A percentile compares a stretch with the other conserved stretches of the same genome.
Evolutionary conservation across 1,140 invertebrate genomes (phyloP).

Genomic region (Epicauta chinensis): DNA sequence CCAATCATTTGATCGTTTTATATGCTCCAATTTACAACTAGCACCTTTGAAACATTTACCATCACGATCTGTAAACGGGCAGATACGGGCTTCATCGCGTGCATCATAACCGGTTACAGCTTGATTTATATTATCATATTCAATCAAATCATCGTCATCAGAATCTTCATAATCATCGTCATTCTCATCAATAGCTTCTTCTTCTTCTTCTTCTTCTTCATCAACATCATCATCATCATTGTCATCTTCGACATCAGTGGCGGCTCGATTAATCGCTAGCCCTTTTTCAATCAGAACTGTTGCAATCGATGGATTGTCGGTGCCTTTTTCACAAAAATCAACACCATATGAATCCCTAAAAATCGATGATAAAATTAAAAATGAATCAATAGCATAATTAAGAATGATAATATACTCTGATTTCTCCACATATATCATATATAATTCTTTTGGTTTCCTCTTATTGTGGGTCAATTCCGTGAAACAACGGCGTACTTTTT

Average conservation of each 20-base stretch:
- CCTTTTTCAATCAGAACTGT: background rate
- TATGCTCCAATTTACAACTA: conserved; percentile 30
- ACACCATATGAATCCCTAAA: conserved; percentile 15
- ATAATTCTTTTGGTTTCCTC: conserved; percentile 1
- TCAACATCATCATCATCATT: conserved; percentile 18
- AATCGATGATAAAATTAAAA: background rate
- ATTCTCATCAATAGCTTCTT: conserved; percentile 15
- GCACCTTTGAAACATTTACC: conserved; percentile 30
- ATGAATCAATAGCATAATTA: background rate
- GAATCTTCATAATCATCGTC: conserved; percentile 8
- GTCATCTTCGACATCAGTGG: conserved; percentile 17
- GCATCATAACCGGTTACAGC: conserved; percentile 30
- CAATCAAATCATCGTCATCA: conserved; percentile 22
- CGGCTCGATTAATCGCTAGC: conserved; percentile 10
- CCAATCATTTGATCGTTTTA: conserved; percentile 23
- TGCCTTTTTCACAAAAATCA: background rate
- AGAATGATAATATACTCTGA: background rate
- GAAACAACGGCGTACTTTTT: conserved; percentile 2
- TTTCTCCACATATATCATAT: background rate
- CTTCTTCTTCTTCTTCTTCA: conserved; percentile 12
- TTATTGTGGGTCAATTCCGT: background rate
- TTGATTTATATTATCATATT: conserved; percentile 30
- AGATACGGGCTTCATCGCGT: conserved; percentile 29
- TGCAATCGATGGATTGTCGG: background rate
- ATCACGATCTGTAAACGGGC: conserved; percentile 22